Conservation (phyloP, 2,113 vertebrate genomes). For the Polypterus bichir region DNA sequence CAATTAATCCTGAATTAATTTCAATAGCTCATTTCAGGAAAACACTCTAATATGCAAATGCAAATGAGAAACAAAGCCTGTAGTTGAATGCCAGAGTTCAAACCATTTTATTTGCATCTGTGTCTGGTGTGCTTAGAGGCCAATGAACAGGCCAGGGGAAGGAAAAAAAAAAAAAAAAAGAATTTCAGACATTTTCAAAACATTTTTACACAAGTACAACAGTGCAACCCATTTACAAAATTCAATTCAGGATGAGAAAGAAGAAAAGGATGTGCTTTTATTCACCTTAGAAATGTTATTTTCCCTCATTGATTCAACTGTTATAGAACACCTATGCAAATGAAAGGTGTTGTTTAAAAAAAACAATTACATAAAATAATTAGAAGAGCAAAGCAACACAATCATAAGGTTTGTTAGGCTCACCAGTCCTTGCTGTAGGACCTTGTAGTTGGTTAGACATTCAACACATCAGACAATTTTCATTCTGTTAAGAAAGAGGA, state of each 20-base stretch:
- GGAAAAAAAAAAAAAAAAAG: not conserved
- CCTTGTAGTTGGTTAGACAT: no score
- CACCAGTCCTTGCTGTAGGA: no score
- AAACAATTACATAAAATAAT: no score
- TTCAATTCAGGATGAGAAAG: not conserved
- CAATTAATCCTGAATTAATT: constrained; percentile 99
- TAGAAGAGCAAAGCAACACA: no score
- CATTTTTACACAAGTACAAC: not conserved
- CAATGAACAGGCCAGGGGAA: constrained; percentile 4
- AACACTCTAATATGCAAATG: constrained; percentile 94
- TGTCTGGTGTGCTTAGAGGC: constrained; percentile 45
- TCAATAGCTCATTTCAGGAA: constrained; percentile 84
- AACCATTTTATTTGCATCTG: constrained; percentile 68
- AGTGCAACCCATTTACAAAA: not conserved
- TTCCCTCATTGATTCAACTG: no score
- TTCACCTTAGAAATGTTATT: no score
- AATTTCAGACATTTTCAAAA: not conserved
- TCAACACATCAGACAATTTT: no score
- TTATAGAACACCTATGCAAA: no score
- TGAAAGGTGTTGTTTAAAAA: no score
- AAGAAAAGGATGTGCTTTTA: no score
- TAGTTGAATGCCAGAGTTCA: constrained; percentile 75
- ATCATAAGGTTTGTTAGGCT: no score
- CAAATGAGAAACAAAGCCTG: constrained; percentile 85
- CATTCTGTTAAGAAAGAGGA: no score